Conservation (phyloP, 2,888 invertebrate genomes). For the Cryptus viduatorius region DNA sequence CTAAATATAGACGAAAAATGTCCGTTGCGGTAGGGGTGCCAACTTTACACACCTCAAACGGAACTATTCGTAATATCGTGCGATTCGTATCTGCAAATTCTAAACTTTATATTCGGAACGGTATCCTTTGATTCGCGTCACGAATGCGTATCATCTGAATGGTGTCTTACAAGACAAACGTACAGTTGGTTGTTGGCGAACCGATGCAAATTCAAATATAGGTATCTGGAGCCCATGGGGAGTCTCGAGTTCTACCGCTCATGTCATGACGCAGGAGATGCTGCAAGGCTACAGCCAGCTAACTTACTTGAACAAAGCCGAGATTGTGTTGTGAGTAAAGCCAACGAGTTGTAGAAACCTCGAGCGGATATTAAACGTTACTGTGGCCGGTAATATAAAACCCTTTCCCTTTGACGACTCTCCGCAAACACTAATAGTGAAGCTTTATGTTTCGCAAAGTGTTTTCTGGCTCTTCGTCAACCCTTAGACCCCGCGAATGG, state of each 20-base stretch:
- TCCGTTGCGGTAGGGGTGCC: no score
- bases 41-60: no score
- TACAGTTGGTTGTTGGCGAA: slow-evolving; percentile 43
- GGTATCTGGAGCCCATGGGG: slow-evolving; percentile 84
- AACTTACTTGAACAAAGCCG: slow-evolving; percentile 88
- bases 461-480: slow-evolving; percentile 87
- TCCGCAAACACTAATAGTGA: background rate
- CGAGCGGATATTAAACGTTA: slow-evolving; percentile 42
- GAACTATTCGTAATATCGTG: no score
- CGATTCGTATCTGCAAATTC: no score
- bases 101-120: no score
- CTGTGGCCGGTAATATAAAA: slow-evolving; percentile 30
- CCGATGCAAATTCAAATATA: slow-evolving; percentile 61
- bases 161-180: slow-evolving; percentile 41
- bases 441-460: slow-evolving; percentile 81
- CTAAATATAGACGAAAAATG: no score
- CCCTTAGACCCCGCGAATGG: slow-evolving; percentile 85
- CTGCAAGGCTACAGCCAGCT: slow-evolving; percentile 88
- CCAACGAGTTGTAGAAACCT: slow-evolving; percentile 26
- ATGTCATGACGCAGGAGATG: slow-evolving; percentile 86
- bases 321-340: slow-evolving; percentile 88
- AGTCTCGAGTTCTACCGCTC: slow-evolving; percentile 83
- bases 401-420: background rate
- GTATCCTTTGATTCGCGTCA: no score
- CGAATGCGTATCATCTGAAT: slow-evolving; percentile 6